Evolutionary conservation across 2,888 invertebrate species (phyloP).

Genomic region (Deilephila porcellus): DNA sequence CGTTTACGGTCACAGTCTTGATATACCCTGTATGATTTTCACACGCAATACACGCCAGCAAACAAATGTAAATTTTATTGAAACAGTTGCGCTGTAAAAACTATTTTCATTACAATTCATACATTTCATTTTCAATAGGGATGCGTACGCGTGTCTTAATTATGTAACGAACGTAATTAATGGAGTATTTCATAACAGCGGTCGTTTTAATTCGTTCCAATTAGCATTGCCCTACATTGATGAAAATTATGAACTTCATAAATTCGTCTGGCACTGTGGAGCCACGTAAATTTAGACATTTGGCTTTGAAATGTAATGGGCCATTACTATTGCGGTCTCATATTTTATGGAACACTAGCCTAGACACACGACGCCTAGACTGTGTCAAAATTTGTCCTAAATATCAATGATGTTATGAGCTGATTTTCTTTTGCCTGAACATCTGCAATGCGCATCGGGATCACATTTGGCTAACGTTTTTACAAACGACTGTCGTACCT

Average conservation of each 20-base stretch:
- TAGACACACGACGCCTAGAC: background rate
- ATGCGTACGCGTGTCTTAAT: background rate
- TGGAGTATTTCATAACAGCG: constrained; percentile 27
- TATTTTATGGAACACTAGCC: constrained; percentile 9
- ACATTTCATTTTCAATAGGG: too few relatives aligned
- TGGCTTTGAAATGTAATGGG: constrained; percentile 43
- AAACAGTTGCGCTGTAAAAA: background rate
- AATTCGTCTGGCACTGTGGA: constrained; percentile 55
- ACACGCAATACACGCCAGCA: background rate
- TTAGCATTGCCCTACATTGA: constrained; percentile 16
- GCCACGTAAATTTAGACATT: constrained; percentile 54
- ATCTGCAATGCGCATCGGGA: too few relatives aligned
- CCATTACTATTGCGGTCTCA: background rate
- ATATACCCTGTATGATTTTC: background rate
- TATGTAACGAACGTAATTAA: background rate
- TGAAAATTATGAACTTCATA: constrained; percentile 45
- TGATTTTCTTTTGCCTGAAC: too few relatives aligned
- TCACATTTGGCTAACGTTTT: too few relatives aligned
- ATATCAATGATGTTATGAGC: background rate
- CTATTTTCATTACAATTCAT: background rate
- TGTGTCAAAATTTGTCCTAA: background rate
- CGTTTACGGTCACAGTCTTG: too few relatives aligned
- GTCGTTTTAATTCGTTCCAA: constrained; percentile 31
- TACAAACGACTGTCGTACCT: too few relatives aligned
- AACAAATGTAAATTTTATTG: background rate